Base-by-base conservation (phyloP, 2,888 invertebrate genomes). In the Listrodromus nycthemerus region DNA sequence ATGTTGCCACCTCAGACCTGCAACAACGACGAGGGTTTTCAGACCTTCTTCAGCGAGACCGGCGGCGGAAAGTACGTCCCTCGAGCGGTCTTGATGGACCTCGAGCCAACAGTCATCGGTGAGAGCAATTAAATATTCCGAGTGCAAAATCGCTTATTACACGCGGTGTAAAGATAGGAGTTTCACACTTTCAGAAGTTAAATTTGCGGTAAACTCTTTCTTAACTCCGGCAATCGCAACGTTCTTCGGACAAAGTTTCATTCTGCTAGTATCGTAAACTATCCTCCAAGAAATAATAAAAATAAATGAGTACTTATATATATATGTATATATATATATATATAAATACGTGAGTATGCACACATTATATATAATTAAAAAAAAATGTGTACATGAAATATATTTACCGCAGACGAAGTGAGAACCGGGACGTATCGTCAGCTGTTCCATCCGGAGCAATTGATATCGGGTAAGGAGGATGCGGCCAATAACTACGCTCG, bases 101-200 rank as follows among this genome's bases (percentile, higher is more conserved):
- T 98, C 86, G 98, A 98, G 93, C 97, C 97, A 50, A 98, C 97
- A 75, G 98, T 98, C 74, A 97, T 98, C 79, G 97, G 97, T 95
- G 83, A 85, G 81, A 50, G 10, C 52, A 3, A 19, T 21, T 1
- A 8, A 52, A 52, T n/a, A n/a, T 48, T 48, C n/a, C 48, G 21
- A 2, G 8, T 37, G 6, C 6, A 33, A 33, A 33, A 33, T 33
- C 33, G 7, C 8, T 33, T 8, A 33, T 8, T 8, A 33, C 8
- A 33, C 33, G 33, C 33, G 33, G 33, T 33, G 33, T 8, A 8
- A 33, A 33, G 7, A 33, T 33, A 8, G 7, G 7, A 6, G 6
- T 33, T 33, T 33, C 8, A 33, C 7, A 33, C 7, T 1, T 33
- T 33, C 1, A 8, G 7, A 33, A 7, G 8, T 6, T 1, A 6